Evolutionary conservation across 1,140 invertebrate genomes (phyloP).

Genomic region (Cephus cinctus): DNA sequence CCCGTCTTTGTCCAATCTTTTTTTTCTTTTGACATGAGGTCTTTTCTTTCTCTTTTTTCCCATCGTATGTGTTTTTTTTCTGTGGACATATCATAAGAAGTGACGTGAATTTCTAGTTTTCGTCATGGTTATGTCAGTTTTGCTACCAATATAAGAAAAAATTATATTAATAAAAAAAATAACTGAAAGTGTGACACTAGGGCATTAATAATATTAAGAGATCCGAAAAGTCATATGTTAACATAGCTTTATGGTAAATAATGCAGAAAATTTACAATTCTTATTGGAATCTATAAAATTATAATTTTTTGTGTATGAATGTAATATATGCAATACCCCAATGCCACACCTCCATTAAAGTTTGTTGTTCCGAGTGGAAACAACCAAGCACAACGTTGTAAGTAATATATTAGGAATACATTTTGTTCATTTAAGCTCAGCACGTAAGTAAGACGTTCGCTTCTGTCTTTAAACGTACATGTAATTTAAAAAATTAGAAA

Average conservation of each 20-base stretch:
- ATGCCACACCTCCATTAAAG: slow-evolving; percentile 6
- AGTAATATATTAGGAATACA: too few relatives aligned
- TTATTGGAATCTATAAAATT: slow-evolving; percentile 23
- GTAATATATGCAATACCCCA: slow-evolving; percentile 26
- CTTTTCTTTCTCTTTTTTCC: slow-evolving; percentile 52
- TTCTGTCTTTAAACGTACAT: too few relatives aligned
- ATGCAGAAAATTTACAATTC: slow-evolving; percentile 29
- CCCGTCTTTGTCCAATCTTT: slow-evolving; percentile 54
- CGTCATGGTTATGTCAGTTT: too few relatives aligned
- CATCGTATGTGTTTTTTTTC: slow-evolving; percentile 55
- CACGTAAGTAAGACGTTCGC: too few relatives aligned
- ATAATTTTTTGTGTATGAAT: slow-evolving; percentile 31
- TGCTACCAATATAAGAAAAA: slow-evolving; percentile 12
- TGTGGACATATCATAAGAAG: slow-evolving; percentile 58
- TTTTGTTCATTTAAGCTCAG: too few relatives aligned
- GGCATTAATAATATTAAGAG: slow-evolving; percentile 4
- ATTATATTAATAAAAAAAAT: too few relatives aligned
- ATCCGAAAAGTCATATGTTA: slow-evolving; percentile 23
- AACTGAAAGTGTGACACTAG: too few relatives aligned
- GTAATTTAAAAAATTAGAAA: too few relatives aligned
- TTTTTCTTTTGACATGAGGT: slow-evolving; percentile 54
- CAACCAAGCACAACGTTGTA: not conserved
- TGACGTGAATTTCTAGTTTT: slow-evolving; percentile 47
- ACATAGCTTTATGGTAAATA: slow-evolving; percentile 20
- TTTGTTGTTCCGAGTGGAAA: not conserved